phyloP scores from a whole-genome alignment of 2,888 invertebrate species.

The Bibio marci region DNA sequence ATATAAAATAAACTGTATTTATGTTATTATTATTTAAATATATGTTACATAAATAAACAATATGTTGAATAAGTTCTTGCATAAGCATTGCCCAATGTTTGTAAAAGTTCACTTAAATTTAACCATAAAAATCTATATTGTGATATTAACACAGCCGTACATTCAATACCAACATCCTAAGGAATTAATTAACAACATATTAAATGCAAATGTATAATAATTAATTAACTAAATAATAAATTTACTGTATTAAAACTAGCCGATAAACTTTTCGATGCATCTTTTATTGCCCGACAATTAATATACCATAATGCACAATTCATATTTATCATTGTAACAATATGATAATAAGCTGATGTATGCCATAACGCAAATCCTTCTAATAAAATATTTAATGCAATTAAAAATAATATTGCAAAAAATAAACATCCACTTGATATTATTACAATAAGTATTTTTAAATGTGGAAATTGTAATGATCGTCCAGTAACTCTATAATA shows the following conservation, averaged over 20 bases:
- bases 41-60: constrained; percentile 46
- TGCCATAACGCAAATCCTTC: constrained; percentile 43
- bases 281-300: constrained; percentile 46
- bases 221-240: background rate
- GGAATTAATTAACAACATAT: too few species aligned
- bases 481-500: constrained; percentile 40
- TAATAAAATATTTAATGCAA: constrained; percentile 39
- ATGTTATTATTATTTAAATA: too few species aligned
- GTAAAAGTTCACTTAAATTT: constrained; percentile 45
- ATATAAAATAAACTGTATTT: constrained; percentile 1
- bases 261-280: constrained; percentile 39
- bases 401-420: constrained; percentile 39
- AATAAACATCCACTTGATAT: constrained; percentile 44
- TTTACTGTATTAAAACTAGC: constrained; percentile 29
- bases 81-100: constrained; percentile 46
- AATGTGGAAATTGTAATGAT: constrained; percentile 40
- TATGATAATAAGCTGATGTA: constrained; percentile 38
- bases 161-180: constrained; percentile 39
- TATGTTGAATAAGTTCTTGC: constrained; percentile 49
- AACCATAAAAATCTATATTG: constrained; percentile 47
- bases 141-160: constrained; percentile 37
- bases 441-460: constrained; percentile 40
- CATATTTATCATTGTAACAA: constrained; percentile 55
- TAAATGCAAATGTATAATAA: constrained; percentile 2
- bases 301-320: constrained; percentile 55